Evolutionary conservation across 2,113 vertebrate species (phyloP).

Genomic region (Otolemur garnettii): DNA sequence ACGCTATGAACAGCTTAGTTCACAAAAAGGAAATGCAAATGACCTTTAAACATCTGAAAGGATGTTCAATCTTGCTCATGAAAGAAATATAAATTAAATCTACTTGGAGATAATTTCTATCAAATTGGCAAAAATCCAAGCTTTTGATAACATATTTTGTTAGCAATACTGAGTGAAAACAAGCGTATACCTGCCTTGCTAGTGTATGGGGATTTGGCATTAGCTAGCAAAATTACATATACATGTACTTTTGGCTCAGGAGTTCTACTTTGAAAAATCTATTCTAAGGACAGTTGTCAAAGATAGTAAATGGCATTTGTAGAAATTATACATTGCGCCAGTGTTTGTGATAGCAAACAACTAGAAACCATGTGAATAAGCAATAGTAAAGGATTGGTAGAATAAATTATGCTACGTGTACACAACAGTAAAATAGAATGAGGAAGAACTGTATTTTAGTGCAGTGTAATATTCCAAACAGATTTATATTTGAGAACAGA

Average conservation of each 20-base stretch:
- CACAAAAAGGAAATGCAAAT: neutral
- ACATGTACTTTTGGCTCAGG: neutral
- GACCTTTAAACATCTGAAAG: neutral
- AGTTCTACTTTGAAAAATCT: neutral
- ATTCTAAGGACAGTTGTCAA: neutral
- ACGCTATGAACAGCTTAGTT: neutral
- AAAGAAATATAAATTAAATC: constrained; percentile 15
- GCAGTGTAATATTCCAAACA: neutral
- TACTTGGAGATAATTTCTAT: neutral
- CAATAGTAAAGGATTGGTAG: neutral
- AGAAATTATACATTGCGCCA: neutral
- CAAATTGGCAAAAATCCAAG: neutral
- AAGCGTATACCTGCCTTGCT: neutral
- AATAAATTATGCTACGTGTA: neutral
- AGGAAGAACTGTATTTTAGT: neutral
- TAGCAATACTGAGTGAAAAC: neutral
- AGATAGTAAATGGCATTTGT: neutral
- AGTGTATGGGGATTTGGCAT: neutral
- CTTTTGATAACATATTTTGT: neutral
- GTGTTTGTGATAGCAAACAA: neutral
- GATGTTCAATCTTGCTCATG: neutral
- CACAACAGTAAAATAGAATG: neutral
- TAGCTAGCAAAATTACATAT: neutral
- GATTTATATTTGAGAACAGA: neutral
- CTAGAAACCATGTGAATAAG: neutral